phyloP scores from a whole-genome alignment of 2,797 vertebrate genomes.

The Chelmon rostratus region DNA sequence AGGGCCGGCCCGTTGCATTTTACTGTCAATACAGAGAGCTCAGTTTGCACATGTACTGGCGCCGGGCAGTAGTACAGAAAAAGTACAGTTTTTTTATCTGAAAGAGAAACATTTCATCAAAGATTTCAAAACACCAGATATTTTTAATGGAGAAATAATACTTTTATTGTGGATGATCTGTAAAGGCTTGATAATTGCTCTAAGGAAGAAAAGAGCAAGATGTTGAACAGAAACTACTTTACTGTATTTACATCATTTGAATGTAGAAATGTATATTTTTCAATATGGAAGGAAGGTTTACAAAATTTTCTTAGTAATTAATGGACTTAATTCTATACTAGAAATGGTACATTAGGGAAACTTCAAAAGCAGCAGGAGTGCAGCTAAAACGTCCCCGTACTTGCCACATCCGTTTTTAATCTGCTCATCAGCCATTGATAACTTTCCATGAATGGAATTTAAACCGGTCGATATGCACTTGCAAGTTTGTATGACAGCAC shows the following conservation, averaged over 20 bases:
- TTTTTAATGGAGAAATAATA: conserved; percentile 20
- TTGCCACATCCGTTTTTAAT: conserved; percentile 34
- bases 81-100: conserved; percentile 1
- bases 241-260: conserved; percentile 56
- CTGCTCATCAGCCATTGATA: conserved; percentile 3
- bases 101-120: conserved; percentile 11
- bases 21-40: conserved; percentile 42
- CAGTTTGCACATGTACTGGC: conserved; percentile 58
- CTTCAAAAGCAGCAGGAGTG: conserved; percentile 41
- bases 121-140: conserved; percentile 29
- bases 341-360: conserved; percentile 21
- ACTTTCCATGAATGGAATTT: conserved; percentile 15
- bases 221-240: conserved; percentile 42
- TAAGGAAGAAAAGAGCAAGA: not conserved
- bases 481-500: conserved; percentile 31
- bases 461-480: conserved; percentile 8
- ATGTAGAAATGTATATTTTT: conserved; percentile 66
- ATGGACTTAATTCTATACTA: conserved; percentile 30
- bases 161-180: conserved; percentile 25
- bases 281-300: conserved; percentile 53
- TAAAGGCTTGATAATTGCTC: conserved; percentile 29
- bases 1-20: conserved; percentile 24
- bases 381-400: conserved; percentile 25
- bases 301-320: conserved; percentile 32
- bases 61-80: conserved; percentile 22